phyloP scores from a whole-genome alignment of 2,797 vertebrate genomes.

The Prionace glauca region DNA sequence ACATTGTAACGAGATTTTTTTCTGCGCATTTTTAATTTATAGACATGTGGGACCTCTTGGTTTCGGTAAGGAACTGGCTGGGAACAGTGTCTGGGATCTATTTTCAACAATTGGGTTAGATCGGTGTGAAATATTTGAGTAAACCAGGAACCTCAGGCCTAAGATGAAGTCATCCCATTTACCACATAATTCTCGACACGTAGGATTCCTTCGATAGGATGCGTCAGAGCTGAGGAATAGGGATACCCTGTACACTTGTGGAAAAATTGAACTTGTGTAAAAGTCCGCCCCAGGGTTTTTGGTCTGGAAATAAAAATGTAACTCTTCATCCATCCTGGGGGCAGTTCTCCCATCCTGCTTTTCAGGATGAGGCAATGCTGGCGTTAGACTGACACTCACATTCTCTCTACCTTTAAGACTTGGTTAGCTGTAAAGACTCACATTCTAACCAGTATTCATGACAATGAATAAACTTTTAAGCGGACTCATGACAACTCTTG shows the following conservation, averaged over 20 bases:
- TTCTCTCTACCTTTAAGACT: too few relatives aligned
- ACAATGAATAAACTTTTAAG: too few relatives aligned
- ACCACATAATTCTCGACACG: not conserved
- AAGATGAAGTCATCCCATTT: not conserved
- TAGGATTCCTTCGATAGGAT: not conserved
- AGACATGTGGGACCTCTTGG: not conserved
- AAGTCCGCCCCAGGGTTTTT: too few relatives aligned
- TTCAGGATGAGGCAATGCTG: too few relatives aligned
- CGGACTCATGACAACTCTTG: too few relatives aligned
- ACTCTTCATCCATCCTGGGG: not conserved
- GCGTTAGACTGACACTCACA: too few relatives aligned
- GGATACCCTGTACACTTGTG: not conserved
- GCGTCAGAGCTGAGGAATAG: not conserved
- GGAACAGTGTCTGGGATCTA: not conserved
- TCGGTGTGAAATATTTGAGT: not conserved
- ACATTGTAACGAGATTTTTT: not conserved
- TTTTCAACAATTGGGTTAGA: not conserved
- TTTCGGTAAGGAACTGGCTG: not conserved
- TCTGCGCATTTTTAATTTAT: not conserved
- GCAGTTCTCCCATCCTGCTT: too few relatives aligned
- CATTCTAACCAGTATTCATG: too few relatives aligned
- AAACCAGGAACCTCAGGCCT: not conserved
- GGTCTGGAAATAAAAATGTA: not conserved
- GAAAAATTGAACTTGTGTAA: not conserved
- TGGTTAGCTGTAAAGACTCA: too few relatives aligned